Evolutionary conservation across 2,888 invertebrate genomes (phyloP).

Genomic region (Lacanobia wlatinum): DNA sequence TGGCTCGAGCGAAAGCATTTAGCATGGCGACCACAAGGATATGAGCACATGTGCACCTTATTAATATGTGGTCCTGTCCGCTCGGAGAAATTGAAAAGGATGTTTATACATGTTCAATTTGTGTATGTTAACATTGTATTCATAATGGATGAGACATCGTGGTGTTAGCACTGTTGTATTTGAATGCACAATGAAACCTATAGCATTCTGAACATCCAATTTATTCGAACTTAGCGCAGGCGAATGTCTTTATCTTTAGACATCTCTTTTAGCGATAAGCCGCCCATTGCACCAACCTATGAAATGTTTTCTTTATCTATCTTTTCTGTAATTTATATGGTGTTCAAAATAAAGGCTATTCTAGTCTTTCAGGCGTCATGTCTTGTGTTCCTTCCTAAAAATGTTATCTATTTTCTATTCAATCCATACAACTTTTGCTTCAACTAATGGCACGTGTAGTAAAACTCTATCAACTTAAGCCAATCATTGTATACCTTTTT

Average conservation of each 20-base stretch:
- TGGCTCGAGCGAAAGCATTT: constrained; percentile 35
- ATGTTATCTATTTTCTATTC: too few relatives aligned
- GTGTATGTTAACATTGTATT: constrained; percentile 7
- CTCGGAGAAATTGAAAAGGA: constrained; percentile 40
- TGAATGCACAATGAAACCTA: not conserved
- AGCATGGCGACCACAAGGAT: constrained; percentile 33
- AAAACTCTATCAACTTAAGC: too few relatives aligned
- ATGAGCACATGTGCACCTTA: constrained; percentile 27
- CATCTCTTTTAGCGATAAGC: not conserved
- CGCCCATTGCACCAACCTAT: too few relatives aligned
- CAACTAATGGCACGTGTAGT: too few relatives aligned
- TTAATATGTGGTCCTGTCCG: constrained; percentile 35
- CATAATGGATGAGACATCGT: not conserved
- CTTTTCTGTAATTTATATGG: too few relatives aligned
- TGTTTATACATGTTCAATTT: constrained; percentile 35
- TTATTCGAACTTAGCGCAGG: not conserved
- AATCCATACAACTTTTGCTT: too few relatives aligned
- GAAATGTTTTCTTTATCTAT: too few relatives aligned
- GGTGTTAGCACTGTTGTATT: constrained; percentile 7
- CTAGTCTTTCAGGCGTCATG: too few relatives aligned
- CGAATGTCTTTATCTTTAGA: not conserved
- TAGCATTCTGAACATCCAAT: not conserved
- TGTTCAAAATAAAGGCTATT: too few relatives aligned
- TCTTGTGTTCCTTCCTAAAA: too few relatives aligned
- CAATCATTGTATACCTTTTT: too few relatives aligned